Base-by-base conservation (phyloP, 2,888 invertebrate genomes). In the Andrena fulva region DNA sequence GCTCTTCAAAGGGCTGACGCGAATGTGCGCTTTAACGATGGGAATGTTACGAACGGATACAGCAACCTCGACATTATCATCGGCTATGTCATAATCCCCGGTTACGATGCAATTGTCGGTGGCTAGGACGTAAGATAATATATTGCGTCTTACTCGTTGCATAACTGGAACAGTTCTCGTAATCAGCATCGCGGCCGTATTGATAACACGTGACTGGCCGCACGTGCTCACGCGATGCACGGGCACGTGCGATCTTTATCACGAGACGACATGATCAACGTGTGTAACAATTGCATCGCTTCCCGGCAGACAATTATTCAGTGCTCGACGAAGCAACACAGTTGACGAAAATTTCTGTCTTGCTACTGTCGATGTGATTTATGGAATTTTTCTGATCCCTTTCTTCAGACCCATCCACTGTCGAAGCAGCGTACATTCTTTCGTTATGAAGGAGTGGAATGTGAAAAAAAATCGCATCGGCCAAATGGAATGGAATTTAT, bases 181-280 rank as follows among this genome's bases (percentile, higher is more conserved):
- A 72, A 62, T 72, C 60, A 31, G 67, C 31, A n/a, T 67, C 27
- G 29, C 42, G 60, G 16, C 54, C 56, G 31, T 68, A 33, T 72
- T 62, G 48, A 31, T n/a, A 71, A 62, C 82, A 82, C 83, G 85
- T 84, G 82, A 80, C 62, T 35, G 8, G 7, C 12, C 27, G 67
- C 83, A 80, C 80, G 86, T 89, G 89, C 54, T 70, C 42, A 33
- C 59, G 35, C 69, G 63, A 68, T 69, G 70, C 62, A 33, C 70
- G 73, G 62, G 52, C 82, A 89, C 85, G 89, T 89, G 87, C 67
- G 70, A 83, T 76, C 74, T 77, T 79, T 79, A 71, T 82, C 84
- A 86, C 85, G 81, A 77, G 69, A 76, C 80, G 64, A 84, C 60
- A 29, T 63, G 67, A 70, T 83, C 59, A 54, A 69, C 76, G 29